phyloP scores from a whole-genome alignment of 2,113 vertebrate species.

The Notarius lentiginosus region DNA sequence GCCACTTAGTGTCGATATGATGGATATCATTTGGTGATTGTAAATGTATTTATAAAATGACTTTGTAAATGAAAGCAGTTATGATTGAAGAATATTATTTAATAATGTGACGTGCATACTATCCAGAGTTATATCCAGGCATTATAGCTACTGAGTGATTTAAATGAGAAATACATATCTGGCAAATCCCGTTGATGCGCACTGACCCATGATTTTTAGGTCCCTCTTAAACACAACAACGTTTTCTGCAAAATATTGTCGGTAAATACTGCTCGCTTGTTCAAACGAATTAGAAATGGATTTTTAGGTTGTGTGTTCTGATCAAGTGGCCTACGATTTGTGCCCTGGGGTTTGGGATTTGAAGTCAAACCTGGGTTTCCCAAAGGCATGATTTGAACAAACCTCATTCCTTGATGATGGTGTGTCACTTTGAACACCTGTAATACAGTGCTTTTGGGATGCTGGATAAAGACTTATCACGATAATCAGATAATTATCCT shows the following conservation, averaged over 20 bases:
- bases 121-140: slow-evolving; percentile 20
- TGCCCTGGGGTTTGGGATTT: not conserved
- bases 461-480: not conserved
- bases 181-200: not conserved
- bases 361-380: slow-evolving; percentile 2
- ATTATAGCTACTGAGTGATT: not conserved
- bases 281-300: not conserved
- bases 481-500: slow-evolving; percentile 3
- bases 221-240: not conserved
- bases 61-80: slow-evolving; percentile 26
- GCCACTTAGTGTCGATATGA: not conserved
- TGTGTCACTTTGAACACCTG: slow-evolving; percentile 10
- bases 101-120: slow-evolving; percentile 11
- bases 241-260: not conserved
- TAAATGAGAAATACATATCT: slow-evolving; percentile 11
- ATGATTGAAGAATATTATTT: slow-evolving; percentile 16
- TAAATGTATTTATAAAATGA: slow-evolving; percentile 41
- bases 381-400: not conserved
- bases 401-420: not conserved
- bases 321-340: not conserved
- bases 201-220: not conserved
- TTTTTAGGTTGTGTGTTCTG: not conserved
- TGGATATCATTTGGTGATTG: slow-evolving; percentile 23
- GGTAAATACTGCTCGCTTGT: not conserved
- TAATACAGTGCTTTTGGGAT: slow-evolving; percentile 21